Evolutionary conservation across 2,113 vertebrate species (phyloP), one percentile per base, ranked within the genome.

Genomic region (Ammodytes marinus): DNA sequence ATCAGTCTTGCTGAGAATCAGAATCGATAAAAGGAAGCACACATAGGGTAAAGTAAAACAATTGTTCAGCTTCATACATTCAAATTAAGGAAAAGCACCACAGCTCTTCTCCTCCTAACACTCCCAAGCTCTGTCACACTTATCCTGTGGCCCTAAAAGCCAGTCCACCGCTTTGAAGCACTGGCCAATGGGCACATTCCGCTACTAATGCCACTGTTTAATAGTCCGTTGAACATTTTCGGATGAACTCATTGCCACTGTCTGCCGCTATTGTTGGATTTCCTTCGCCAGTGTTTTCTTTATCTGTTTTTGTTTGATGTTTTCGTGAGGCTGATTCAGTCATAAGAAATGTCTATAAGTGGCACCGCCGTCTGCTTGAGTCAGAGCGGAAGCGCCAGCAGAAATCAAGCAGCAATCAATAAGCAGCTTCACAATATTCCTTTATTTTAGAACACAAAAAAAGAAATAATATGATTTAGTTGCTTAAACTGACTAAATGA

Each of bases 101-200:
- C 67, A 77, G 27, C 40, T 63, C 17, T 69, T 72, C 46, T 61
- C 37, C 45, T 53, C 54, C 63, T 49, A 85, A 88, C 64, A 77
- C 69, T 75, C 55, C 40, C 43, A 39, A 69, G 77, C 65, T 69
- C 57, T 66, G 39, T 59, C 71, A 74, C 81, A 87, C 81, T 88
- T 76, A 80, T 71, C 60, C 67, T 8, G 54, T 66, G 83, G 91
- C 81, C 85, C 46, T 69, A 60, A 86, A 89, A 88, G 65, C 77
- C 72, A 61, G 49, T 19, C 50, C 54, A 35, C 7, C 57, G 61
- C 81, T 83, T 86, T 87, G 70, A 88, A 83, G 74, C 77, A 47
- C 74, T 47, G 15, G 27, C 27, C 43, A 85, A 86, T 87, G 87
- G 65, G 78, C 5, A 1, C 80, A 68, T 69, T 78, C 67, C 45